These are phyloP conservation scores for Agrypnia vestita DNA, from an alignment of 1,140 invertebrate genomes.

Conservation along the genomic window DNA sequence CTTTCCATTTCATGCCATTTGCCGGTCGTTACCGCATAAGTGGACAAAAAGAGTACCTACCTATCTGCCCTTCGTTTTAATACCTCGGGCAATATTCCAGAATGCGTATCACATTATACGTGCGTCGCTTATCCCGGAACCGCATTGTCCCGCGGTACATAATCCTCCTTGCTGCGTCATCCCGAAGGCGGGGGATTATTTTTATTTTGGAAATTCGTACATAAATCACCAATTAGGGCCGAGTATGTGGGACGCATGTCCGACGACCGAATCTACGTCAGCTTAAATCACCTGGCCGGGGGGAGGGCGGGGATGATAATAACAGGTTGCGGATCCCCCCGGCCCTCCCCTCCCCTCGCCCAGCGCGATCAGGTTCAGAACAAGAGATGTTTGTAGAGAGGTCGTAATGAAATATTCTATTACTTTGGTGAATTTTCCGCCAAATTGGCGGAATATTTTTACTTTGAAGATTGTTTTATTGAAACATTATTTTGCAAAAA, in stretches of 20 bases:
- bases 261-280: conserved; percentile 50
- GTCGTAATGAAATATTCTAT: too few relatives aligned
- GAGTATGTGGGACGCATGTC: conserved; percentile 44
- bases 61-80: too few relatives aligned
- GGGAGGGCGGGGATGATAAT: conserved; percentile 50
- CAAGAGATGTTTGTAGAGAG: neutral
- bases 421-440: too few relatives aligned
- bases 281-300: conserved; percentile 40
- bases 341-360: conserved; percentile 18
- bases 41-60: too few relatives aligned
- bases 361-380: conserved; percentile 4
- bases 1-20: too few relatives aligned
- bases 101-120: too few relatives aligned
- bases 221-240: conserved; percentile 53
- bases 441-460: too few relatives aligned
- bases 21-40: too few relatives aligned
- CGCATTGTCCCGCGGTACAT: conserved; percentile 20
- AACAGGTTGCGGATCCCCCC: conserved; percentile 56
- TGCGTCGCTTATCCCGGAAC: neutral
- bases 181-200: conserved; percentile 25
- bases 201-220: conserved; percentile 33
- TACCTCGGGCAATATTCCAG: too few relatives aligned
- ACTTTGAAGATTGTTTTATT: too few relatives aligned
- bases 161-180: conserved; percentile 20
- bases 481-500: too few relatives aligned